Conservation (phyloP, 2,113 vertebrate genomes). For the Anolis sagrei region DNA sequence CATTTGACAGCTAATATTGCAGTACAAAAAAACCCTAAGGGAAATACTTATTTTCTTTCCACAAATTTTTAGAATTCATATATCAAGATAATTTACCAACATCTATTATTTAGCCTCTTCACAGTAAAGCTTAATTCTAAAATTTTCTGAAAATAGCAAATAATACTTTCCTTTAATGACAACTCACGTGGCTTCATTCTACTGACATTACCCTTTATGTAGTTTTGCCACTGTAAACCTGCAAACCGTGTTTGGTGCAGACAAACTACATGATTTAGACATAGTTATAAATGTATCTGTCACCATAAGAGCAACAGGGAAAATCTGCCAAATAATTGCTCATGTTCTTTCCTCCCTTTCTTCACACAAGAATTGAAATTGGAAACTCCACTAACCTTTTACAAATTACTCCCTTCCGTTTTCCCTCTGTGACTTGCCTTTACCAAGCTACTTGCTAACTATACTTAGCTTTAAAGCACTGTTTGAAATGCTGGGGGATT, state of each 20-base stretch:
- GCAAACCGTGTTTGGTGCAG: background rate
- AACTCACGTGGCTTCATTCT: background rate
- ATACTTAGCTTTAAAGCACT: background rate
- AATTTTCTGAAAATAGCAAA: background rate
- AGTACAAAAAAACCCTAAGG: background rate
- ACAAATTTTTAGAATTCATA: background rate
- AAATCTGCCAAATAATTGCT: background rate
- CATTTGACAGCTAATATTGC: background rate
- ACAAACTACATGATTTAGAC: background rate
- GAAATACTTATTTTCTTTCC: background rate
- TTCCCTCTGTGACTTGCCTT: too few species aligned
- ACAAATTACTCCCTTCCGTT: too few species aligned
- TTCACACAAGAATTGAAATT: background rate
- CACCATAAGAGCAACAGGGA: background rate
- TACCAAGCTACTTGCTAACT: background rate
- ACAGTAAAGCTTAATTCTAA: background rate
- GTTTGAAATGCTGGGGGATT: background rate
- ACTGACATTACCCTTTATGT: background rate
- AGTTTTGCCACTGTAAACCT: background rate
- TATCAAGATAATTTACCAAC: background rate
- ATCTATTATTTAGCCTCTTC: background rate
- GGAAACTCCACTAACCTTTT: background rate
- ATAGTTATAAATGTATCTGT: background rate
- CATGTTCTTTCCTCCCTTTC: background rate
- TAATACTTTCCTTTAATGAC: background rate